Conservation (phyloP, 1,140 invertebrate species). For the Drosophila miranda region DNA sequence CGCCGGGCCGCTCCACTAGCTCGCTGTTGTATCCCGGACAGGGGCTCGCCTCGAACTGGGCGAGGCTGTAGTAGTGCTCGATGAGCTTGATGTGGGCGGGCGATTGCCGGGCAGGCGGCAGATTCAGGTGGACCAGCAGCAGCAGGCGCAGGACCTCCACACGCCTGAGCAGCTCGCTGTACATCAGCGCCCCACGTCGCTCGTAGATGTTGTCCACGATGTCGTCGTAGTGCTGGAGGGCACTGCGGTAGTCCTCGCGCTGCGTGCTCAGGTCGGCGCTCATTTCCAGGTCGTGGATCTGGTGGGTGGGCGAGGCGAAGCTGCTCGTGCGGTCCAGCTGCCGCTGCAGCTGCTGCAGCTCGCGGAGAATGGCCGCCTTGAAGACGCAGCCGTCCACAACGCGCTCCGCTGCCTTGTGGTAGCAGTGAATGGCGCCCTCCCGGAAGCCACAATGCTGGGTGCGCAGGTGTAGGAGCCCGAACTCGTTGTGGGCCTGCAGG, state of each 20-base stretch:
- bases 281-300: constrained; percentile 70
- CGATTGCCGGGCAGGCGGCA: constrained; percentile 75
- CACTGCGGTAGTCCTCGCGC: constrained; percentile 58
- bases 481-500: constrained; percentile 55
- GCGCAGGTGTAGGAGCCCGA: constrained; percentile 48
- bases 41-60: constrained; percentile 43
- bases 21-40: constrained; percentile 24
- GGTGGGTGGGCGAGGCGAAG: constrained; percentile 76
- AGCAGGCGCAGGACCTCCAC: constrained; percentile 72
- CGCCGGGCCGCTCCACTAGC: constrained; percentile 52
- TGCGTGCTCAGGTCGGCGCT: constrained; percentile 56
- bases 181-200: constrained; percentile 63
- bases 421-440: constrained; percentile 74
- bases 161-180: constrained; percentile 62
- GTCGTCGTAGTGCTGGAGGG: constrained; percentile 75
- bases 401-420: constrained; percentile 64
- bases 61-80: constrained; percentile 70
- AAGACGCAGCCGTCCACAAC: constrained; percentile 66
- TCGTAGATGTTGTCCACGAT: constrained; percentile 81
- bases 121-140: constrained; percentile 67
- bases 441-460: constrained; percentile 52
- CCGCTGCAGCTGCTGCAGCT: constrained; percentile 59
- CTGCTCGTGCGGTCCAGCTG: constrained; percentile 71
- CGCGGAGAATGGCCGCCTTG: constrained; percentile 76
- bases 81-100: constrained; percentile 80